Percentiles rank a stretch among this genome's conserved stretches.
Evolutionary conservation across 2,797 vertebrate genomes (phyloP).

Genomic region (Eulemur coronatus): DNA sequence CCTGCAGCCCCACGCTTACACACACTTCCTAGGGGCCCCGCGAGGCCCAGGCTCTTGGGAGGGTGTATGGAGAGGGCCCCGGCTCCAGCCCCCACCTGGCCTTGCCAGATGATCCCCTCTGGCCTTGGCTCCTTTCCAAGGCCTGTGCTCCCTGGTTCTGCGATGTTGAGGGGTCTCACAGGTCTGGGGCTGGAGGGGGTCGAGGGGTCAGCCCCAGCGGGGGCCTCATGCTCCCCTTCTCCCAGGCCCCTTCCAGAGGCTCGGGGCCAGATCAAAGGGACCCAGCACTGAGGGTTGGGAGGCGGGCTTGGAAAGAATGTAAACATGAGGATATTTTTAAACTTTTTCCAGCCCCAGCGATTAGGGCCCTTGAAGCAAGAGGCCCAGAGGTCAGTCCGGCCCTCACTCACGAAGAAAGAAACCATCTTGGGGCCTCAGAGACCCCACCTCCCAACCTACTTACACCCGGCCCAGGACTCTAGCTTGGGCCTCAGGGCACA

Average conservation of each 20-base stretch:
- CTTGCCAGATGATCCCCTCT: not conserved
- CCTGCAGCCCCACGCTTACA: not conserved
- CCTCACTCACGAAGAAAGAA: constrained; percentile 13
- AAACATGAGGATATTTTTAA: constrained; percentile 86
- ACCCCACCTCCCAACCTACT: not conserved
- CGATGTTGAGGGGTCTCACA: not conserved
- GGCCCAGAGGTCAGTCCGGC: constrained; percentile 52
- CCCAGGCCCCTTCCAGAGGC: constrained; percentile 58
- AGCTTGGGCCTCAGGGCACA: not conserved
- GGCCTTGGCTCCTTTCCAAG: not conserved
- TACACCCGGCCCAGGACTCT: not conserved
- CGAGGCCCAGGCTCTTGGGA: not conserved
- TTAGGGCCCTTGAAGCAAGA: constrained; percentile 80
- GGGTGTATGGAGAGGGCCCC: not conserved
- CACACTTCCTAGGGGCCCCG: not conserved
- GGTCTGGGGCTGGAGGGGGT: not conserved
- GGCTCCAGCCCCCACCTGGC: not conserved
- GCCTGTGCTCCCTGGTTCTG: not conserved
- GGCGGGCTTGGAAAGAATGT: constrained; percentile 79
- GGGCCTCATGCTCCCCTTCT: not conserved
- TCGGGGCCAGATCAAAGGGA: constrained; percentile 68
- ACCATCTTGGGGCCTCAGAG: not conserved
- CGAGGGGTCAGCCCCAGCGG: not conserved
- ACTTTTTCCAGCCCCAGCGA: constrained; percentile 81
- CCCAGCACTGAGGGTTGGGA: constrained; percentile 63